Conservation (phyloP, 2,113 vertebrate species). For the Semnornis frantzii region DNA sequence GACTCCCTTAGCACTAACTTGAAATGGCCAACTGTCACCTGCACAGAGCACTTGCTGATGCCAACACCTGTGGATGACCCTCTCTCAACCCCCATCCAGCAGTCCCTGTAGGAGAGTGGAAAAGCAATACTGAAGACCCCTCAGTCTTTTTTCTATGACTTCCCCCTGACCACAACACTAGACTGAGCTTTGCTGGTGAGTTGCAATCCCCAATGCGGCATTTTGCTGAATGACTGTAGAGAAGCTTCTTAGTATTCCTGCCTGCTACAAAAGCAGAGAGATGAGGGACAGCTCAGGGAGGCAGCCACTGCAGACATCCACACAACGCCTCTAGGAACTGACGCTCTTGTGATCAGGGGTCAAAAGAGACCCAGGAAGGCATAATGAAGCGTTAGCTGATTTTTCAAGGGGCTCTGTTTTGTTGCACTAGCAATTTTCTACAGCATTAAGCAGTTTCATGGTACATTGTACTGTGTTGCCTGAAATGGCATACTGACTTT, state of each 20-base stretch:
- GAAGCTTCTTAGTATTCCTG: not conserved
- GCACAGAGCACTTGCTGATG: not conserved
- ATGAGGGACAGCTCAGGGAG: not conserved
- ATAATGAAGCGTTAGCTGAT: not conserved
- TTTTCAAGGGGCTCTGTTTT: conserved; percentile 49
- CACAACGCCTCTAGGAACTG: not conserved
- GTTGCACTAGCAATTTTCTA: conserved; percentile 60
- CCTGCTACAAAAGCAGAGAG: not conserved
- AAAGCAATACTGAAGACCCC: not conserved
- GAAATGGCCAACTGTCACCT: not conserved
- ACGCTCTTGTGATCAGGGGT: not conserved
- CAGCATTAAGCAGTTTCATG: conserved; percentile 60
- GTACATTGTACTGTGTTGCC: not conserved
- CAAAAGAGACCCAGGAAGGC: not conserved
- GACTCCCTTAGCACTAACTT: not conserved
- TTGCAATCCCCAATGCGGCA: not conserved
- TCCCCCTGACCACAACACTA: not conserved
- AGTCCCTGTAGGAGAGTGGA: not conserved
- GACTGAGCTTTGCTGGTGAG: not conserved
- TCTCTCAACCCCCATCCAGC: not conserved
- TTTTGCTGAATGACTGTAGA: not conserved
- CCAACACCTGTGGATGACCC: not conserved
- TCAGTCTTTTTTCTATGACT: not conserved
- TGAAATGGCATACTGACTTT: not conserved
- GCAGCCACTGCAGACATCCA: not conserved